Evolutionary conservation across 2,888 invertebrate genomes (phyloP).

Genomic region (Eulithis testata): DNA sequence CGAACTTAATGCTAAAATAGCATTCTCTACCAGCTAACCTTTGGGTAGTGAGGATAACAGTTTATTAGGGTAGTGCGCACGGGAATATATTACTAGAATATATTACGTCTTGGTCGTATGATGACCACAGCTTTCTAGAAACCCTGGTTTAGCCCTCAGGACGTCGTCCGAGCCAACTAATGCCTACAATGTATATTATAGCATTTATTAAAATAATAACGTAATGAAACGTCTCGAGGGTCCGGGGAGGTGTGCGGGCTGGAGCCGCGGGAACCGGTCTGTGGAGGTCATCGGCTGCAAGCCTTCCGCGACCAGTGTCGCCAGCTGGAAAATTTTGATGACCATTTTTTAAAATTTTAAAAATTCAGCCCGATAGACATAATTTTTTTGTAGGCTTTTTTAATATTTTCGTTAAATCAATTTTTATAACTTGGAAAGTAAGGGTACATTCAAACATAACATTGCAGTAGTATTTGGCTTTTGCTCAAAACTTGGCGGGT

Average conservation of each 20-base stretch:
- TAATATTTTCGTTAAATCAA: no score
- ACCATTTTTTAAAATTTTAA: not conserved
- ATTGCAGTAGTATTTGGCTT: no score
- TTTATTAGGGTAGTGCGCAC: no score
- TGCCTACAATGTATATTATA: conserved; percentile 83
- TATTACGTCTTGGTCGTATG: no score
- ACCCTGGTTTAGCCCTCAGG: conserved; percentile 59
- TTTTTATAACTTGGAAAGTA: no score
- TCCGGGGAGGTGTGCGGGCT: conserved; percentile 52
- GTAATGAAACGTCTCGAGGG: conserved; percentile 81
- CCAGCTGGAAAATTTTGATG: conserved; percentile 56
- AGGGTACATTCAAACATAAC: no score
- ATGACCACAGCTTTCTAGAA: conserved; percentile 1
- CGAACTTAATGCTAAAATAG: no score
- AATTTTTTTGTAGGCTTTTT: no score
- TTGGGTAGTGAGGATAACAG: no score
- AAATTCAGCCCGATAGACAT: not conserved
- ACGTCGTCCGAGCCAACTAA: conserved; percentile 64
- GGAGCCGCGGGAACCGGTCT: conserved; percentile 76
- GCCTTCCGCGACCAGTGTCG: conserved; percentile 81
- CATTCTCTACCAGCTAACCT: no score
- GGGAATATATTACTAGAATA: no score
- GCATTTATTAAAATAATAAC: conserved; percentile 85
- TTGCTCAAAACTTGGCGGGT: no score
- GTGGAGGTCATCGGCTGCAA: conserved; percentile 82